These are phyloP conservation scores for Clostera curtula DNA, from an alignment of 2,888 invertebrate species.

Conservation along the genomic window DNA sequence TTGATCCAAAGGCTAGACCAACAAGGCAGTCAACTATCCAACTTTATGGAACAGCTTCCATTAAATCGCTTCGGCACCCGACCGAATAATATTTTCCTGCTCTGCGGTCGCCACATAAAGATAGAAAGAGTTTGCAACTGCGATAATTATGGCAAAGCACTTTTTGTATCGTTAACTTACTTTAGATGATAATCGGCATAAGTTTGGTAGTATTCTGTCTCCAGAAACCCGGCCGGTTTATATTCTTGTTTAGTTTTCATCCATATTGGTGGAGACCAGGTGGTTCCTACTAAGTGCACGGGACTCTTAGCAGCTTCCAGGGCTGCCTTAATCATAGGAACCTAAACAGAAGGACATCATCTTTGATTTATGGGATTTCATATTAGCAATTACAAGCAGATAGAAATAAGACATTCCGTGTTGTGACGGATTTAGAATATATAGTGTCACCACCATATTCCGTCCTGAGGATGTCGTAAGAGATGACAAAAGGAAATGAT, in stretches of 20 bases:
- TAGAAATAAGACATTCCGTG: no score
- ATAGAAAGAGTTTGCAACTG: not conserved
- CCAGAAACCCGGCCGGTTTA: conserved; percentile 37
- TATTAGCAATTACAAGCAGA: not conserved
- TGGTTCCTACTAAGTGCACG: not conserved
- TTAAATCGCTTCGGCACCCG: no score
- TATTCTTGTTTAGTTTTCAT: conserved; percentile 12
- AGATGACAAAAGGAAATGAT: no score
- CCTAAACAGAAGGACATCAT: not conserved
- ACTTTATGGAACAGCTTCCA: no score
- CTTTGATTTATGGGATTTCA: conserved; percentile 7
- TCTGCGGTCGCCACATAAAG: not conserved
- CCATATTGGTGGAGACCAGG: not conserved
- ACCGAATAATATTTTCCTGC: no score
- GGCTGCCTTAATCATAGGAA: not conserved
- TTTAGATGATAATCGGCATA: not conserved
- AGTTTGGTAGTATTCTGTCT: not conserved
- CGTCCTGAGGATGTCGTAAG: no score
- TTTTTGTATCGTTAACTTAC: not conserved
- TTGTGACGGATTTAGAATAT: no score
- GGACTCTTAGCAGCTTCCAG: not conserved
- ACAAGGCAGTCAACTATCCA: no score
- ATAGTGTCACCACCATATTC: no score
- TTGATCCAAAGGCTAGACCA: no score
- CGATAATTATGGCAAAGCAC: not conserved